These are phyloP conservation scores for Hypanus sabinus DNA, from an alignment of 2,113 vertebrate genomes.

Conservation along the genomic window DNA sequence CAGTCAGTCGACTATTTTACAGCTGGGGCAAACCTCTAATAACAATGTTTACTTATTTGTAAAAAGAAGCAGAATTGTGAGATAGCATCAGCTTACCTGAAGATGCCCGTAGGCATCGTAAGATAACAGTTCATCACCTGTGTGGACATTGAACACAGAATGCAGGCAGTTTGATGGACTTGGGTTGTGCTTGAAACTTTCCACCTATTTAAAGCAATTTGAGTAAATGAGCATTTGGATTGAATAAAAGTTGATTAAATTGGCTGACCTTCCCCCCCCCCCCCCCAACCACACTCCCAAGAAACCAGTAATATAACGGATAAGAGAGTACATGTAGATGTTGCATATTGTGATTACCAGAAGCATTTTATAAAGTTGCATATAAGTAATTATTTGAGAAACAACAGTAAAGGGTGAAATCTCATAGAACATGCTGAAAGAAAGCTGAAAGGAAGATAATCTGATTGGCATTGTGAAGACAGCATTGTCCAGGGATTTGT, in stretches of 20 bases:
- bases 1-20: neutral
- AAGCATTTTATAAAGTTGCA: neutral
- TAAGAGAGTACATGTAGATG: neutral
- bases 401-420: neutral
- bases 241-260: neutral
- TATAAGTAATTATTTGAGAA: neutral
- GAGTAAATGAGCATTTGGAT: neutral
- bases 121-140: constrained; percentile 77
- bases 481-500: neutral
- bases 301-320: neutral
- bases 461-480: neutral
- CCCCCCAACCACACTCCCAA: neutral
- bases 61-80: neutral
- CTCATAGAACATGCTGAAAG: neutral
- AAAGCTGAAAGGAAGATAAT: neutral
- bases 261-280: too few species aligned
- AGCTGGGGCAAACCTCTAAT: neutral
- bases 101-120: constrained; percentile 78
- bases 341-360: neutral
- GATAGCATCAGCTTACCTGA: constrained; percentile 64
- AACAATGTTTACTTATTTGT: neutral
- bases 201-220: constrained; percentile 60
- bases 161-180: constrained; percentile 84
- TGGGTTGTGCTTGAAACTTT: constrained; percentile 90
- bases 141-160: constrained; percentile 76